These are phyloP conservation scores for Apaloderma vittatum DNA, from an alignment of 2,113 vertebrate genomes.

Conservation along the genomic window DNA sequence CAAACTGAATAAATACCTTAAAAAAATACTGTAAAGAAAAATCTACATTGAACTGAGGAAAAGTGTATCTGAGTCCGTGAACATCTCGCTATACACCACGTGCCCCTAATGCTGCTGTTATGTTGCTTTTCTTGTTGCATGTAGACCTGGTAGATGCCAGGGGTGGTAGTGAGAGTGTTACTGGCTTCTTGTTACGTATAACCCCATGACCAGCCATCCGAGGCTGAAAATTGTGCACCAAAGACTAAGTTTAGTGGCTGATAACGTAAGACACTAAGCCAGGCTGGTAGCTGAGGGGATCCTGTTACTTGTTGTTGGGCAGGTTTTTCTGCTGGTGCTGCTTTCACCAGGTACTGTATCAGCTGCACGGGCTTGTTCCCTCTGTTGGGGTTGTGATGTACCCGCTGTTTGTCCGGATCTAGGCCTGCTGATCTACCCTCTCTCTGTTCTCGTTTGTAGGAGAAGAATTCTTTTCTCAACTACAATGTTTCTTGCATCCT, in stretches of 20 bases:
- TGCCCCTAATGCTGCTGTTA: neutral
- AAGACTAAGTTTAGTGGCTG: neutral
- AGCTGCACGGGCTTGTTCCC: neutral
- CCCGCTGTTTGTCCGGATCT: neutral
- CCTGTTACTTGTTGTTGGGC: neutral
- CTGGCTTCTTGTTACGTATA: neutral
- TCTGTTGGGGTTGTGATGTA: neutral
- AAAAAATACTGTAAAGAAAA: neutral
- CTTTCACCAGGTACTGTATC: neutral
- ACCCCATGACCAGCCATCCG: neutral
- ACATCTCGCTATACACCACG: rapidly evolving
- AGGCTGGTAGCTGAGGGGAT: neutral
- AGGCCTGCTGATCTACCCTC: neutral
- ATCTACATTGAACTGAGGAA: neutral
- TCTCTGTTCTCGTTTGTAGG: conserved; percentile 78
- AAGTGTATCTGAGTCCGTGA: neutral
- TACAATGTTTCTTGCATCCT: conserved; percentile 99
- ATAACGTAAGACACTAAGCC: neutral
- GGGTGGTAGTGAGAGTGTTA: neutral
- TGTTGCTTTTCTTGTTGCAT: rapidly evolving
- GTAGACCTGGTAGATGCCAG: neutral
- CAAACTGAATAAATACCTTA: neutral
- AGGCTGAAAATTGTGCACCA: neutral
- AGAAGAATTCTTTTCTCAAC: conserved; percentile 99
- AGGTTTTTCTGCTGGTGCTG: neutral